Evolutionary conservation across 2,113 vertebrate species (phyloP).

Genomic region (Sakesphorus luctuosus): DNA sequence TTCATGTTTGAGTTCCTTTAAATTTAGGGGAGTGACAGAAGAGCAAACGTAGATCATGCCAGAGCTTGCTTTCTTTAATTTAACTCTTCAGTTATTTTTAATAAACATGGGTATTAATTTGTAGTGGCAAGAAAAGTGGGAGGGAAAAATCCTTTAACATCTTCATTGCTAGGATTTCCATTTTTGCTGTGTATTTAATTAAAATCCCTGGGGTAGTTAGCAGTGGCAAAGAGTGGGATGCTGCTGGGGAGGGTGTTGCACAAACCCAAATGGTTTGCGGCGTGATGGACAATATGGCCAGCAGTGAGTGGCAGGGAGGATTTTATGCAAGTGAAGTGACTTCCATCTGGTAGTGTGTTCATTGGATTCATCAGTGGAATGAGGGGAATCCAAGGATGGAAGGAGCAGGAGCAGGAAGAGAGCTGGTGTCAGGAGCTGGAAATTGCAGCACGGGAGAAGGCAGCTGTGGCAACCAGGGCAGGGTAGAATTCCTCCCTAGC

Average conservation of each 20-base stretch:
- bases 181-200: neutral
- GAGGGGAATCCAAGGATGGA: neutral
- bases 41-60: neutral
- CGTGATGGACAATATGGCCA: neutral
- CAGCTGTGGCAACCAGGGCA: neutral
- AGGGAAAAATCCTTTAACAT: neutral
- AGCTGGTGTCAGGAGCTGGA: neutral
- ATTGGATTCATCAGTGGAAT: neutral
- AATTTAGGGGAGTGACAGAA: conserved; percentile 1
- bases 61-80: conserved; percentile 37
- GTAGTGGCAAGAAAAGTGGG: neutral
- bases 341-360: neutral
- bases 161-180: neutral
- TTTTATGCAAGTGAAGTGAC: neutral
- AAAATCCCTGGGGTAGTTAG: neutral
- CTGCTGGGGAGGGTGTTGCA: neutral
- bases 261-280: neutral
- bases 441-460: neutral
- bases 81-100: conserved; percentile 39
- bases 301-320: neutral
- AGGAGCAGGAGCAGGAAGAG: neutral
- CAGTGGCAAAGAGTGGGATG: neutral
- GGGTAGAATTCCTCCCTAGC: neutral
- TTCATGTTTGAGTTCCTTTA: conserved; percentile 15
- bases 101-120: conserved; percentile 15